Conservation (phyloP, 2,113 vertebrate species). For the Pituophis catenifer region DNA sequence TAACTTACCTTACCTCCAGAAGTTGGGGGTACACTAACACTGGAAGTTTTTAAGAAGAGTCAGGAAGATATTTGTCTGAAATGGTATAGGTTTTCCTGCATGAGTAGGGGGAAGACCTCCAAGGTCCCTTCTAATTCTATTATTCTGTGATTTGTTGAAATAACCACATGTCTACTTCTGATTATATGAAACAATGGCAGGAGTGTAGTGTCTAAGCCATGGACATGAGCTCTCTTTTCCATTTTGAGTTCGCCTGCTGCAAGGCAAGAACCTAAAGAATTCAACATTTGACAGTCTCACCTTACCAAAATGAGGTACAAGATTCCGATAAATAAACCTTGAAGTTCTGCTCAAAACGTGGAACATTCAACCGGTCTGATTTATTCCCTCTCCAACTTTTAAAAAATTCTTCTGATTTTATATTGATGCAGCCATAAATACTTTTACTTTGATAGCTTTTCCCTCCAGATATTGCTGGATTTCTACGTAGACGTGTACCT, state of each 20-base stretch:
- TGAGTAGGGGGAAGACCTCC: too few relatives aligned
- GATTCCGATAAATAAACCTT: neutral
- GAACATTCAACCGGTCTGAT: neutral
- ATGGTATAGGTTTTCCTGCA: too few relatives aligned
- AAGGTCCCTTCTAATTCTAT: too few relatives aligned
- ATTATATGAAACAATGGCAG: neutral
- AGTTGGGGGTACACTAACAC: too few relatives aligned
- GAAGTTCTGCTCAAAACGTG: neutral
- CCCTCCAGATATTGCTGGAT: neutral
- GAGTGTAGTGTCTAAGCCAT: neutral
- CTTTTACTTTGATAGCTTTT: neutral
- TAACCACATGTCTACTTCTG: neutral
- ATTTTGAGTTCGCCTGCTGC: neutral
- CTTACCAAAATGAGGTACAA: neutral
- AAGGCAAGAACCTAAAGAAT: neutral
- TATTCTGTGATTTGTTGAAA: neutral
- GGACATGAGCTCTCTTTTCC: neutral
- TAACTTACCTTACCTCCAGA: too few relatives aligned
- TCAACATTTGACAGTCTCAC: neutral
- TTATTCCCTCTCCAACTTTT: neutral
- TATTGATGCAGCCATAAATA: neutral
- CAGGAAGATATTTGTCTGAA: too few relatives aligned
- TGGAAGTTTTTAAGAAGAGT: too few relatives aligned
- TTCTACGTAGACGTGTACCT: neutral
- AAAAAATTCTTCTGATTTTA: neutral